Conservation (phyloP, 2,888 invertebrate genomes). For the Drosophila pseudotalamancana region DNA sequence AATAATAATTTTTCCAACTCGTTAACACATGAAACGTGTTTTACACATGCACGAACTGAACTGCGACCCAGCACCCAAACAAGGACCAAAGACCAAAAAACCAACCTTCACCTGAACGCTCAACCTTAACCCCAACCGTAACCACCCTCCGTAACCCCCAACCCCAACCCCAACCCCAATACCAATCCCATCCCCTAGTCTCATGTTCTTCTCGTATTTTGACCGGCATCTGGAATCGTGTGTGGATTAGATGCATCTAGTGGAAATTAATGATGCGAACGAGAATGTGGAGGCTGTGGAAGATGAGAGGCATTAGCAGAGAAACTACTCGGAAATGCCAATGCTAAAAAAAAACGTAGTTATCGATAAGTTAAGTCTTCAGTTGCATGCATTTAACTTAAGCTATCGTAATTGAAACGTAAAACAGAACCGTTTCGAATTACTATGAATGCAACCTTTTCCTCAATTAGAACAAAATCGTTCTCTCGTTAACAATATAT, state of each 20-base stretch:
- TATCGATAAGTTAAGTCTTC: too few relatives aligned
- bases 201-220: neutral
- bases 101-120: neutral
- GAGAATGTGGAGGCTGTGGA: conserved; percentile 16
- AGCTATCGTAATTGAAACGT: too few relatives aligned
- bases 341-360: too few relatives aligned
- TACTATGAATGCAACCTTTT: too few relatives aligned
- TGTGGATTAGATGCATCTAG: conserved; percentile 48
- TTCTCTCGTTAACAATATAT: too few relatives aligned
- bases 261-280: conserved; percentile 67
- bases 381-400: too few relatives aligned
- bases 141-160: too few relatives aligned
- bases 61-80: conserved; percentile 13
- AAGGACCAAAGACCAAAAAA: neutral
- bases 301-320: neutral
- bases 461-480: too few relatives aligned
- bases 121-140: neutral
- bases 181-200: neutral
- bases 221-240: conserved; percentile 27
- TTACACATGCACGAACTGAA: conserved; percentile 39
- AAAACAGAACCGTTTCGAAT: too few relatives aligned
- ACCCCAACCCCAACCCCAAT: neutral
- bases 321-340: neutral
- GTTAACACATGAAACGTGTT: conserved; percentile 74
- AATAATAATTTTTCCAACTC: conserved; percentile 81